A percentile compares a stretch with the other conserved stretches of the same genome.
phyloP scores from a whole-genome alignment of 2,888 invertebrate genomes.

The Omphaloscelis lunosa region DNA sequence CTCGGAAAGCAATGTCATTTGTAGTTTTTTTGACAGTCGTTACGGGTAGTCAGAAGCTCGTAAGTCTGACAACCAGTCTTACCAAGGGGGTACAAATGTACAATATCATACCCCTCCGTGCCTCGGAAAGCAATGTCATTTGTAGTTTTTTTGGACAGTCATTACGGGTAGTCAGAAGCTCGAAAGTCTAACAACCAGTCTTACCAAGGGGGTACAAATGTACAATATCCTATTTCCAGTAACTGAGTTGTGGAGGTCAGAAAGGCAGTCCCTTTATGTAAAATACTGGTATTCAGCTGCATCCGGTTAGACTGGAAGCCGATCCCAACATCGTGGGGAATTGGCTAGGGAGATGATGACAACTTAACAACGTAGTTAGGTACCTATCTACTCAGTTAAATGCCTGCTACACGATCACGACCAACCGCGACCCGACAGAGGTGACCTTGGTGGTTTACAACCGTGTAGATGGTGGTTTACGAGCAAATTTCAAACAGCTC shows the following conservation, averaged over 20 bases:
- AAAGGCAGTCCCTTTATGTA: neutral
- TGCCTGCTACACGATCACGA: too few species aligned
- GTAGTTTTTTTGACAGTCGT: neutral
- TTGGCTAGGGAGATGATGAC: neutral
- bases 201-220: neutral
- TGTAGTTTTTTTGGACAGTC: neutral
- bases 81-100: too few species aligned
- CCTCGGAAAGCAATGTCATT: neutral
- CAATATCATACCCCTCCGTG: too few species aligned
- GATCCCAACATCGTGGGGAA: neutral
- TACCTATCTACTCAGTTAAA: neutral
- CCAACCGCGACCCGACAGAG: too few species aligned
- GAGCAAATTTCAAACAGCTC: too few species aligned
- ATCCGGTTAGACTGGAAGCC: neutral
- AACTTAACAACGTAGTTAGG: neutral
- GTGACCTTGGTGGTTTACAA: too few species aligned
- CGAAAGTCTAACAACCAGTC: neutral
- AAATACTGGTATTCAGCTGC: neutral
- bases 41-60: neutral
- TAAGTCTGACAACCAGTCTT: neutral
- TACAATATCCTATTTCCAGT: too few species aligned
- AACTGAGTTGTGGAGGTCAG: neutral
- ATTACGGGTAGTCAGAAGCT: neutral
- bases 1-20: neutral
- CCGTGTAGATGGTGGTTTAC: too few species aligned